A percentile compares a stretch with the other conserved stretches of the same genome.
phyloP scores from a whole-genome alignment of 2,888 invertebrate genomes.

The Eurois occulta region DNA sequence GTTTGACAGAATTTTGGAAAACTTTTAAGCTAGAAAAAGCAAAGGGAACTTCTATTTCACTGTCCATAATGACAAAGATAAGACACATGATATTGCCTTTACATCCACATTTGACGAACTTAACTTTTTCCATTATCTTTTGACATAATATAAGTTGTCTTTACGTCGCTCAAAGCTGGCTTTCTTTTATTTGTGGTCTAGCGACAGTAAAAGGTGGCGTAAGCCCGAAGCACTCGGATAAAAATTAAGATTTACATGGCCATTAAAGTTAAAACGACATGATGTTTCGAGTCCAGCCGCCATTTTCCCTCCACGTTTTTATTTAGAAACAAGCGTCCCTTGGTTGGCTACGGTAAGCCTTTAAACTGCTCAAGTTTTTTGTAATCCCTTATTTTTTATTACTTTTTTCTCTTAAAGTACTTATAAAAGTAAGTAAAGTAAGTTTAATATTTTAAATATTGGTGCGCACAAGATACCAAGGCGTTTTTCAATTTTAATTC shows the following conservation, averaged over 20 bases:
- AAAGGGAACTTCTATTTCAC: not conserved
- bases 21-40: not conserved
- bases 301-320: constrained; percentile 29
- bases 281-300: constrained; percentile 16
- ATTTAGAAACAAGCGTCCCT: constrained; percentile 20
- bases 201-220: constrained; percentile 9
- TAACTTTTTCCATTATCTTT: not conserved
- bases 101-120: not conserved
- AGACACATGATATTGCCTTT: not conserved
- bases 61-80: not conserved
- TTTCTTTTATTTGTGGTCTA: not conserved
- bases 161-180: not conserved
- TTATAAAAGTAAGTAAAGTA: constrained; percentile 26
- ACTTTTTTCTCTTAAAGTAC: constrained; percentile 15
- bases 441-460: constrained; percentile 21
- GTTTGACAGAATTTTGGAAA: not conserved
- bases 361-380: constrained; percentile 47
- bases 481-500: not conserved
- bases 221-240: constrained; percentile 20
- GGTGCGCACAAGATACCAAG: not conserved
- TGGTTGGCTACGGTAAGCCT: constrained; percentile 40
- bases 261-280: constrained; percentile 28
- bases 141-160: not conserved
- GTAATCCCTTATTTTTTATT: constrained; percentile 49
- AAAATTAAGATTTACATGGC: constrained; percentile 17